These are phyloP conservation scores for Ctenosaura bakeri DNA, from an alignment of 2,797 vertebrate genomes.

Conservation along the genomic window DNA sequence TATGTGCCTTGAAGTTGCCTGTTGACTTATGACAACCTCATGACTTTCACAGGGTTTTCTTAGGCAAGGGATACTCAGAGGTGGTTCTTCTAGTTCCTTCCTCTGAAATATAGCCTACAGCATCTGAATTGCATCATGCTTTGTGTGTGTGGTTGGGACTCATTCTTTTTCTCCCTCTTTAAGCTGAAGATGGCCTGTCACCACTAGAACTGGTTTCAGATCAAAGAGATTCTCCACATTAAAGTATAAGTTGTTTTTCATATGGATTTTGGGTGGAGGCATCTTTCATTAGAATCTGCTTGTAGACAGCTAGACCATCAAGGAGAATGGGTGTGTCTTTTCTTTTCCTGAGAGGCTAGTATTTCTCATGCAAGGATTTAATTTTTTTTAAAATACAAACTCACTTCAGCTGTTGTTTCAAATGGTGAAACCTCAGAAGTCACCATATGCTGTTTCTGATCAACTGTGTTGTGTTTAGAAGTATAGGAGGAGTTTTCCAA, in stretches of 20 bases:
- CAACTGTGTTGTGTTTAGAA: not conserved
- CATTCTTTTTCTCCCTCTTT: slow-evolving; percentile 31
- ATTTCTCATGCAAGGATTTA: not conserved
- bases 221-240: not conserved
- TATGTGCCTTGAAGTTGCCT: too few relatives aligned
- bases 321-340: not conserved
- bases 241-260: not conserved
- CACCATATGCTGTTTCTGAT: not conserved
- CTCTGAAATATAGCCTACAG: too few relatives aligned
- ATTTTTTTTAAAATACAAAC: too few relatives aligned
- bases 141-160: slow-evolving; percentile 53
- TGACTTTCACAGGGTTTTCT: too few relatives aligned
- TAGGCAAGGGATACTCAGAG: too few relatives aligned
- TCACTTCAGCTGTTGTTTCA: not conserved
- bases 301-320: not conserved
- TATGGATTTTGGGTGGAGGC: not conserved
- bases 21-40: too few relatives aligned
- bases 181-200: not conserved
- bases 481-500: not conserved
- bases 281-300: not conserved
- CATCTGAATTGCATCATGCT: slow-evolving; percentile 45
- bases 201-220: not conserved
- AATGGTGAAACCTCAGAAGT: not conserved
- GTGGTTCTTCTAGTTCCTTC: too few relatives aligned
- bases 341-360: not conserved